These are phyloP conservation scores for Gephyroberyx darwinii DNA, from an alignment of 2,797 vertebrate species.

Conservation along the genomic window DNA sequence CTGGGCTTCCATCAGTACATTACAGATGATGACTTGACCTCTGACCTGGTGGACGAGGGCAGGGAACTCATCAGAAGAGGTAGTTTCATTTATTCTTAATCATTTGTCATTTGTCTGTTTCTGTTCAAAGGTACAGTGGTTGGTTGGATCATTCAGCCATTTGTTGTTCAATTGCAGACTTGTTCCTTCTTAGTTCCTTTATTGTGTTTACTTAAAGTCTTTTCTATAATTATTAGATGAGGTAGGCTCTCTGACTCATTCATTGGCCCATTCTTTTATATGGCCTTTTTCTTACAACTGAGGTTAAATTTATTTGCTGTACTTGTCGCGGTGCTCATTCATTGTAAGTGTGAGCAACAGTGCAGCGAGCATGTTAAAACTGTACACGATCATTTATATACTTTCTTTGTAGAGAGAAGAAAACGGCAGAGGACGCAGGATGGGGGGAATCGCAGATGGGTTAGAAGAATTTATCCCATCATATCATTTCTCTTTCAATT, in stretches of 20 bases:
- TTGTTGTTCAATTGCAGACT: too few species aligned
- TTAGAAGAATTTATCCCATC: slow-evolving; percentile 58
- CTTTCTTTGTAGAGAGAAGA: slow-evolving; percentile 87
- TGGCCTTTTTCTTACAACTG: too few species aligned
- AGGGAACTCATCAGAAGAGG: slow-evolving; percentile 92
- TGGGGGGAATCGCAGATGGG: slow-evolving; percentile 86
- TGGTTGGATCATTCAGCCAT: background rate
- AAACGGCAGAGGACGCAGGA: slow-evolving; percentile 89
- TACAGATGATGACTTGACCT: slow-evolving; percentile 90
- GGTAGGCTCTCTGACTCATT: too few species aligned
- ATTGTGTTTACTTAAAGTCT: background rate
- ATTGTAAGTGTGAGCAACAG: background rate
- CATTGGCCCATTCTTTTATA: too few species aligned
- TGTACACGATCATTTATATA: slow-evolving; percentile 5
- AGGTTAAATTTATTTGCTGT: background rate
- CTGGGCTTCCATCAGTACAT: slow-evolving; percentile 95
- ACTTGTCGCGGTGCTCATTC: background rate
- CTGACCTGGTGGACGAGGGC: slow-evolving; percentile 93
- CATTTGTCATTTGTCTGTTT: background rate
- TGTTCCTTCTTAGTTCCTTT: background rate
- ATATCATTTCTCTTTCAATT: background rate
- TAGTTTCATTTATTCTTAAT: slow-evolving; percentile 46
- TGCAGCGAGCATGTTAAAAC: background rate
- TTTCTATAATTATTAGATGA: background rate
- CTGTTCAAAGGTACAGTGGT: background rate